Conservation (phyloP, 2,797 vertebrate species). For the Eurystomus glaucurus region DNA sequence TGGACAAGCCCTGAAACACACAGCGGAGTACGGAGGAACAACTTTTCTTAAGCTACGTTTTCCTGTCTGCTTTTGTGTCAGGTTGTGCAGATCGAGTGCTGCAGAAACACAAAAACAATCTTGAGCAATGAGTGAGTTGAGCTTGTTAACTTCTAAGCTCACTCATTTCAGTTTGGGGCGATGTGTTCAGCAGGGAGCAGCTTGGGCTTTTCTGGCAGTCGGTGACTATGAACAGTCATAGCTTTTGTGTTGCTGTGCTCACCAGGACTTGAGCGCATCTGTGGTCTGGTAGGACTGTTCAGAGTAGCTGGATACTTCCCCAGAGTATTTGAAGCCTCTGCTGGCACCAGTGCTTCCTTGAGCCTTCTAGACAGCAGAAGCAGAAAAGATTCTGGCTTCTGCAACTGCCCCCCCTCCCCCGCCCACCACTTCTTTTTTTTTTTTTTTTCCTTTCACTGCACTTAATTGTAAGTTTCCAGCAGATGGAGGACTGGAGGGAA, state of each 20-base stretch:
- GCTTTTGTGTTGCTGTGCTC: background rate
- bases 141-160: background rate
- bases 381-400: background rate
- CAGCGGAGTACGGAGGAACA: background rate
- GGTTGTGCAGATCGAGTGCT: fast-evolving
- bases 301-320: background rate
- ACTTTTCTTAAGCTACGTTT: fast-evolving
- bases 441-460: background rate
- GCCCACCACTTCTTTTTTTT: too few species aligned
- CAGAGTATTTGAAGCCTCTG: background rate
- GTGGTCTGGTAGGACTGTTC: background rate
- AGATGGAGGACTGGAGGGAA: slow-evolving; percentile 28
- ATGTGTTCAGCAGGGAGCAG: background rate
- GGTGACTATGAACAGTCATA: background rate
- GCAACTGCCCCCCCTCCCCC: fast-evolving
- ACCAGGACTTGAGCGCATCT: fast-evolving
- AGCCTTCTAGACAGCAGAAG: background rate
- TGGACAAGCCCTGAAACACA: background rate
- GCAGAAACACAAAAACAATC: background rate
- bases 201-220: background rate
- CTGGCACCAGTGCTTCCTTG: background rate
- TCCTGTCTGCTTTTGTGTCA: background rate
- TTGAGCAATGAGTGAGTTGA: background rate
- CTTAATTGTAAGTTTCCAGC: slow-evolving; percentile 9
- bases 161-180: background rate